Conservation (phyloP, 1,140 invertebrate species). For the Vanessa atalanta region DNA sequence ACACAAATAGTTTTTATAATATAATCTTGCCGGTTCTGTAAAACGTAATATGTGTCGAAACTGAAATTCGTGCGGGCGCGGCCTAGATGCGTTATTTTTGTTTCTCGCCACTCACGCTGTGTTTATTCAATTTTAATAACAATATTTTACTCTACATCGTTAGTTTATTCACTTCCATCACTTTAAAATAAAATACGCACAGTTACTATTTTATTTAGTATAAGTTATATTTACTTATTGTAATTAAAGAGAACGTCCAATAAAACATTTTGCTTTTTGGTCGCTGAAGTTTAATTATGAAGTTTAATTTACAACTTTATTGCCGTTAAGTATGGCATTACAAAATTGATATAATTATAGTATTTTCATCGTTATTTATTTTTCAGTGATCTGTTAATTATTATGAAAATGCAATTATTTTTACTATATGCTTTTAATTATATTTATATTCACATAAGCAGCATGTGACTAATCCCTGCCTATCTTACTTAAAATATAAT, state of each 20-base stretch:
- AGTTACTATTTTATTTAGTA: too few relatives aligned
- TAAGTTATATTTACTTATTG: slow-evolving; percentile 12
- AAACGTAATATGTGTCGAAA: slow-evolving; percentile 57
- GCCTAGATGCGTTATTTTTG: slow-evolving; percentile 73
- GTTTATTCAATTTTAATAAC: slow-evolving; percentile 71
- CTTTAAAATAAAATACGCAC: slow-evolving; percentile 32
- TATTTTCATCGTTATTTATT: too few relatives aligned
- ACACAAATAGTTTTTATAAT: slow-evolving; percentile 63
- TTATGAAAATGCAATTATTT: too few relatives aligned
- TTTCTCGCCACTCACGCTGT: slow-evolving; percentile 51
- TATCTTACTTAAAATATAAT: too few relatives aligned
- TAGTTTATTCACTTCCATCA: slow-evolving; percentile 28
- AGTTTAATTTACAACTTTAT: slow-evolving; percentile 19
- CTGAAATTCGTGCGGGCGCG: slow-evolving; percentile 56
- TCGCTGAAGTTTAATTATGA: slow-evolving; percentile 22
- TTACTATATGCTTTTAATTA: too few relatives aligned
- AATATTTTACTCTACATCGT: slow-evolving; percentile 39
- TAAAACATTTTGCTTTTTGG: slow-evolving; percentile 10
- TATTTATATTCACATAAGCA: too few relatives aligned
- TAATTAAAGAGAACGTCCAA: slow-evolving; percentile 12
- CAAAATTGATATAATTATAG: not conserved
- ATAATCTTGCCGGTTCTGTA: slow-evolving; percentile 53
- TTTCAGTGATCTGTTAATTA: too few relatives aligned
- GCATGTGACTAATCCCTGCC: too few relatives aligned
- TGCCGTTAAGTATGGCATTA: not conserved